Evolutionary conservation across 2,113 vertebrate species (phyloP).

Genomic region (Alces alces): DNA sequence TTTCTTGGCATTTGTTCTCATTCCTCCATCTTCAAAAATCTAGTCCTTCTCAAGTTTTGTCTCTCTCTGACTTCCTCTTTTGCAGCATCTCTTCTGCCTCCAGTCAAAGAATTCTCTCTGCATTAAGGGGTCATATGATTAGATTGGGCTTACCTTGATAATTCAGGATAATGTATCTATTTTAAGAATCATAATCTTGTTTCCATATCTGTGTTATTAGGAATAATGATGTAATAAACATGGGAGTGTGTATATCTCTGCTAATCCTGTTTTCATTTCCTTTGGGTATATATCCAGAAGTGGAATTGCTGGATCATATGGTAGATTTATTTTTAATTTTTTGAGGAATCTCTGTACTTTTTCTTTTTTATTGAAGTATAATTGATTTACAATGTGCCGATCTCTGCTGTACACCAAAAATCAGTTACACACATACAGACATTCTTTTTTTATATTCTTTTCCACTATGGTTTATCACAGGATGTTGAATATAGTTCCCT

Average conservation of each 20-base stretch:
- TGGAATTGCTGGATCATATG: neutral
- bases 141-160: neutral
- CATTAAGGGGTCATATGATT: neutral
- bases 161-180: neutral
- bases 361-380: neutral
- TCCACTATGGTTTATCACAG: neutral
- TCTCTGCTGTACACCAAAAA: neutral
- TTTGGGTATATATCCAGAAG: neutral
- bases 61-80: neutral
- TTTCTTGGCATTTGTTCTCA: neutral
- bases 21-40: neutral
- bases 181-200: neutral
- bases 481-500: neutral
- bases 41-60: neutral
- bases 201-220: neutral
- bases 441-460: neutral
- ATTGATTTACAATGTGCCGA: neutral
- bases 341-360: neutral
- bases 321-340: neutral
- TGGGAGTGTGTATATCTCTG: neutral
- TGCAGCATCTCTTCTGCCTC: neutral
- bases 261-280: neutral
- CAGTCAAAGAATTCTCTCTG: neutral
- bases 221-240: neutral
- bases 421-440: neutral